Conservation (phyloP, 1,140 invertebrate species). For the Alviniconcha marisindica region DNA sequence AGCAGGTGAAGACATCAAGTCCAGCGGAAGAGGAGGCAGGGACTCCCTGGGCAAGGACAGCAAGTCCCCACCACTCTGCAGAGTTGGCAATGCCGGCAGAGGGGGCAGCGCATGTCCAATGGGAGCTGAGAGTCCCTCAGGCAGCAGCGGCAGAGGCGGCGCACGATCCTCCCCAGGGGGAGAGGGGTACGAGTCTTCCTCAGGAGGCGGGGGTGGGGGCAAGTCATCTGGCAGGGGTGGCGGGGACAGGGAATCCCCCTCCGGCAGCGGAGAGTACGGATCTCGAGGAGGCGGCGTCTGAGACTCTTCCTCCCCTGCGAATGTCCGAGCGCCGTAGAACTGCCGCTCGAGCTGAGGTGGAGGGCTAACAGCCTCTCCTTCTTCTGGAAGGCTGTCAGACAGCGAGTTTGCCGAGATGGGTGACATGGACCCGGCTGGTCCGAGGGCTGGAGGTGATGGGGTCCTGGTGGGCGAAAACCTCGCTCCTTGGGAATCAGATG, state of each 20-base stretch:
- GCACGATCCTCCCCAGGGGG: neutral
- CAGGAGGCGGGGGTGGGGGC: slow-evolving; percentile 25
- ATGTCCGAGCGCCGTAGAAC: neutral
- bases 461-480: neutral
- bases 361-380: slow-evolving; percentile 19
- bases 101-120: neutral
- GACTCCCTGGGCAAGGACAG: slow-evolving; percentile 21
- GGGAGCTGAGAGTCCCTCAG: neutral
- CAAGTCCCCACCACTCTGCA: neutral
- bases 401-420: slow-evolving; percentile 9
- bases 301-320: neutral
- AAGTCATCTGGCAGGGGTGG: slow-evolving; percentile 26
- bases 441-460: neutral
- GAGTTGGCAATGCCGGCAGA: neutral
- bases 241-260: slow-evolving; percentile 35
- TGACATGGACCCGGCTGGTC: neutral
- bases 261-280: slow-evolving; percentile 2
- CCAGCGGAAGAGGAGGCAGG: slow-evolving; percentile 42
- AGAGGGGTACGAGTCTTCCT: neutral
- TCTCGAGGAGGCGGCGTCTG: slow-evolving; percentile 11
- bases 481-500: neutral
- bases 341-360: neutral
- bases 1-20: slow-evolving; percentile 9
- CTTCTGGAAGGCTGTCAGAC: slow-evolving; percentile 20
- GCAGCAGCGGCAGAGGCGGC: neutral